A percentile compares a stretch with the other conserved stretches of the same genome.
Conservation (phyloP, 92 coral and sea anemone species). For the Porites evermanni region DNA sequence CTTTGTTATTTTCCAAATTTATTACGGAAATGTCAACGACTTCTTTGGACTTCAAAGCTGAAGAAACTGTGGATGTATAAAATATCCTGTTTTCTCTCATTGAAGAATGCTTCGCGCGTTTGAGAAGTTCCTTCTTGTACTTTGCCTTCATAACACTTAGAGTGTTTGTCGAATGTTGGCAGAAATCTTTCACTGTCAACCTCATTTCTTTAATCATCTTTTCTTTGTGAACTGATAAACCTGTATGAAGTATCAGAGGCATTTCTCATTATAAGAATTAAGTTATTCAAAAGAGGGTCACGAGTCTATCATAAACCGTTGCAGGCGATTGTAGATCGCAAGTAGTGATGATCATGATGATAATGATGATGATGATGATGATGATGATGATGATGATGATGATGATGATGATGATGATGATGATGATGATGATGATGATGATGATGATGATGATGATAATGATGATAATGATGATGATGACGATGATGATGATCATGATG, state of each 20-base stretch:
- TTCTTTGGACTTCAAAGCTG: background rate
- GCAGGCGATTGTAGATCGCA: too few species aligned
- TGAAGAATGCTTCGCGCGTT: background rate
- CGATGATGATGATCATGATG: too few species aligned
- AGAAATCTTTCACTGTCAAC: constrained; percentile 16
- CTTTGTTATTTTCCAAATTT: background rate
- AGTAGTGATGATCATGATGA: too few species aligned
- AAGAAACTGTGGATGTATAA: background rate
- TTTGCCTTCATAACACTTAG: constrained; percentile 6
- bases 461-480: too few species aligned
- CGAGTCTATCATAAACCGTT: too few species aligned
- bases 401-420: too few species aligned
- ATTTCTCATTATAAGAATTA: too few species aligned
- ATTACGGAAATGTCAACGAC: constrained; percentile 15
- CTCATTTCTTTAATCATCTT: constrained; percentile 23
- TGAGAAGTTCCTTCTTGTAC: constrained; percentile 22
- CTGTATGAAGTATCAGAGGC: background rate
- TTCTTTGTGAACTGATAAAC: constrained; percentile 13
- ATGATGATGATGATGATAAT: too few species aligned
- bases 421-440: too few species aligned
- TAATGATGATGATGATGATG: too few species aligned
- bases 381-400: too few species aligned
- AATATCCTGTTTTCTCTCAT: background rate
- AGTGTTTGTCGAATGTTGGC: constrained; percentile 6
- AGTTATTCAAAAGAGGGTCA: too few species aligned